Conservation (phyloP, 2,888 invertebrate species). For the Choreutis nemorana region DNA sequence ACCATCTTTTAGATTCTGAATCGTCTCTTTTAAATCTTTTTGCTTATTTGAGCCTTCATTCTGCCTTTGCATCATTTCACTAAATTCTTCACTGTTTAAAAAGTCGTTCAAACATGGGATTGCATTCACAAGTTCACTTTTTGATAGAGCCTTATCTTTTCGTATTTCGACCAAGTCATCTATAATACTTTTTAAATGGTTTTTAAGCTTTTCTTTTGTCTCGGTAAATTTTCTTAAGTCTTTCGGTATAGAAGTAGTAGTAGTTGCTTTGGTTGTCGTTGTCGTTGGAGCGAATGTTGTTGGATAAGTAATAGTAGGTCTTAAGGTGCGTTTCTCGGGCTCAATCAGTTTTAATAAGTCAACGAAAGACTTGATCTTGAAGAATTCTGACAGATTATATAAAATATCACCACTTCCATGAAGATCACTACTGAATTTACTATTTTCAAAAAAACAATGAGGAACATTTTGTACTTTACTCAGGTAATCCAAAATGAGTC, state of each 20-base stretch:
- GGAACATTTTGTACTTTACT: conserved; percentile 33
- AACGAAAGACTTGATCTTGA: conserved; percentile 42
- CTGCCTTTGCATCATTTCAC: too few species aligned
- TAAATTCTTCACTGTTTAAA: conserved; percentile 11
- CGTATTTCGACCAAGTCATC: conserved; percentile 42
- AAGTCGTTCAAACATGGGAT: conserved; percentile 35
- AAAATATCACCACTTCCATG: conserved; percentile 35
- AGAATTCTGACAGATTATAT: conserved; percentile 42
- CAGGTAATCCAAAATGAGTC: conserved; percentile 40
- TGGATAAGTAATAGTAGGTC: conserved; percentile 6
- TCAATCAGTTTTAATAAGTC: conserved; percentile 34
- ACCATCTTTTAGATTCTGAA: conserved; percentile 25
- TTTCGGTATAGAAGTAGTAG: conserved; percentile 3
- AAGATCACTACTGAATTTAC: conserved; percentile 12
- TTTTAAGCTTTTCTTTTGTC: conserved; percentile 38
- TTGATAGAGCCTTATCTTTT: conserved; percentile 22
- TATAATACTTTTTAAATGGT: conserved; percentile 40
- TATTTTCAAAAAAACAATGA: conserved; percentile 21
- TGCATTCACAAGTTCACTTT: conserved; percentile 21
- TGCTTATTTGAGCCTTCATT: background rate
- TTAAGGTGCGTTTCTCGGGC: conserved; percentile 8
- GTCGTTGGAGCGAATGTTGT: conserved; percentile 7
- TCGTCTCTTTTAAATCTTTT: too few species aligned
- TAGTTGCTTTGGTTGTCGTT: conserved; percentile 7
- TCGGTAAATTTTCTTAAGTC: conserved; percentile 14